phyloP scores from a whole-genome alignment of 1,140 invertebrate species.

The Aphelenchoides fujianensis region DNA sequence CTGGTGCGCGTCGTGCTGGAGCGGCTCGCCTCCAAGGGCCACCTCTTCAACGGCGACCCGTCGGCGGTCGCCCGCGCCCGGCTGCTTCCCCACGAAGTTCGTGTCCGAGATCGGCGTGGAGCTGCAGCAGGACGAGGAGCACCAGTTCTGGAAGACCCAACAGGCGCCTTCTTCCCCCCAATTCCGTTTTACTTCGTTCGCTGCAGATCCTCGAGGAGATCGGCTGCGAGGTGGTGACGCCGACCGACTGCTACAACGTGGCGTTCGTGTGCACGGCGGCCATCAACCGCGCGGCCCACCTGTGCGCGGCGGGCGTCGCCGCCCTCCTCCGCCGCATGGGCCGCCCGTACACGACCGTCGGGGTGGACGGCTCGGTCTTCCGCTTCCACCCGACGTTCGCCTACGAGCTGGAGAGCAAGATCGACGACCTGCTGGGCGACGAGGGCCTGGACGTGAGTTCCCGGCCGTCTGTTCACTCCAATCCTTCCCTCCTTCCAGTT shows the following conservation, averaged over 20 bases:
- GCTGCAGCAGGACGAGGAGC: conserved; percentile 70
- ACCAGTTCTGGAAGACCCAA: conserved; percentile 76
- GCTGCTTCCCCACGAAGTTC: too few species aligned
- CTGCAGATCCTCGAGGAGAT: too few species aligned
- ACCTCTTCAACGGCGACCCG: conserved; percentile 65
- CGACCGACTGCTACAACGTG: conserved; percentile 79
- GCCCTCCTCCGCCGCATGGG: conserved; percentile 71
- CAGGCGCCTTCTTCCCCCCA: conserved; percentile 61
- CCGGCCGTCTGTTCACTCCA: background rate
- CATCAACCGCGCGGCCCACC: conserved; percentile 78
- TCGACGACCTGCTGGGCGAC: conserved; percentile 72
- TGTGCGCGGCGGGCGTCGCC: conserved; percentile 81
- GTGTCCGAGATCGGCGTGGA: conserved; percentile 88
- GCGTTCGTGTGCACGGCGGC: conserved; percentile 85
- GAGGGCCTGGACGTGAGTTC: conserved; percentile 34
- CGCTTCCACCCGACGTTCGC: conserved; percentile 95
- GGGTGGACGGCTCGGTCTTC: conserved; percentile 95
- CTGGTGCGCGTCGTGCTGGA: too few species aligned
- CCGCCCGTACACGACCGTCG: conserved; percentile 82
- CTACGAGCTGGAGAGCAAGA: conserved; percentile 86
- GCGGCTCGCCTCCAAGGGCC: conserved; percentile 62
- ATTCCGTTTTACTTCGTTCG: conserved; percentile 25
- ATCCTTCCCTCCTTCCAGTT: conserved; percentile 67
- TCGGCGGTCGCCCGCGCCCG: conserved; percentile 72
- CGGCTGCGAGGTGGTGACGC: too few species aligned